Base-by-base conservation (phyloP, 2,888 invertebrate genomes). In the Pheosia gnoma region DNA sequence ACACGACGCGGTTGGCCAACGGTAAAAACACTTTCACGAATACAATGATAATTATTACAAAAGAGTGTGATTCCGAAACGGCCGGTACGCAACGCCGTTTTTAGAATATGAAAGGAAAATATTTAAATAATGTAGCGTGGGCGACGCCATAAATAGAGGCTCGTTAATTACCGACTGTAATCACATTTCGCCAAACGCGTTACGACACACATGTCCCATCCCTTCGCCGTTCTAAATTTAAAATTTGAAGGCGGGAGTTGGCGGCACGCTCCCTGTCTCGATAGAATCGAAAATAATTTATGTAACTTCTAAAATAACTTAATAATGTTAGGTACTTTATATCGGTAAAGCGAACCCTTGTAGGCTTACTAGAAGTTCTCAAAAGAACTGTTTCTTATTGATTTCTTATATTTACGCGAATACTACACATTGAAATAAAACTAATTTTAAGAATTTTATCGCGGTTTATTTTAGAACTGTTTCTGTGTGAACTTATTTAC, bases 121-220 rank as follows among this genome's bases (percentile, higher is more conserved):
- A 83, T 86, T 84, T 74, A 82, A 85, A 86, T 85, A 83, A 80
- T 84, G 78, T 77, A 72, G 77, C 75, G 75, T 67, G 61, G 70
- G 67, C 13, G 13, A 45, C 65, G 80, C 86, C 85, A 85, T 87
- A 92, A 91, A 93, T 92, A 93, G 88, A 83, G 72, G 80, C 87
- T 89, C 90, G 89, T 93, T 93, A 93, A 93, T 93, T 90, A 91
- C 88, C 72, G 85, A 87, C 86, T 86, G 90, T 92, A 93, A 93
- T 93, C 93, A 91, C 93, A 93, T 93, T 93, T 93, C 93, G 93
- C 93, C 93, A 93, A 91, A 92, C 85, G 86, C 91, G 91, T 93
- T 91, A 90, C 91, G 84, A 89, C 90, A 90, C 92, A 93, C 87
- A 90, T 93, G 93, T 91, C 91, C 89, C 92, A 93, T 93, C 93